A percentile compares a stretch with the other conserved stretches of the same genome.
phyloP scores from a whole-genome alignment of 2,888 invertebrate species.

The Machimus atricapillus region DNA sequence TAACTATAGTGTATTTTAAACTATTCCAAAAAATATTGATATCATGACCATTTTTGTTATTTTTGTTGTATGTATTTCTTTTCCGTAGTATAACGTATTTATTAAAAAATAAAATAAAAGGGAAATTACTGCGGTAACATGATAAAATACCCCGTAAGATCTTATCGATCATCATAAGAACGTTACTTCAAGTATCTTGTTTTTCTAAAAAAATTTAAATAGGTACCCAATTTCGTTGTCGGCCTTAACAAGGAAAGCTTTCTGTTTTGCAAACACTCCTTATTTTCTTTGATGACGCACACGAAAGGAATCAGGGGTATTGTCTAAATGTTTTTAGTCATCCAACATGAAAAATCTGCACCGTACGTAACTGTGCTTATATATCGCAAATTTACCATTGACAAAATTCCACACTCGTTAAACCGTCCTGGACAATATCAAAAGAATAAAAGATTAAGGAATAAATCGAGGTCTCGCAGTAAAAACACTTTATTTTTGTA shows the following conservation, averaged over 20 bases:
- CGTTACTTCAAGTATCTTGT: background rate
- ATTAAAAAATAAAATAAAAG: no score
- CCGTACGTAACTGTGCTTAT: background rate
- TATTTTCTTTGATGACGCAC: background rate
- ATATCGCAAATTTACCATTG: background rate
- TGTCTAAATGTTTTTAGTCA: background rate
- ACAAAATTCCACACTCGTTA: background rate
- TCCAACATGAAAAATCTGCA: background rate
- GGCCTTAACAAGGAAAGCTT: background rate
- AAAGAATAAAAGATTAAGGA: background rate
- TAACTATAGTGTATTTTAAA: no score
- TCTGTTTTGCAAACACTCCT: background rate
- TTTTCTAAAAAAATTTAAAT: background rate
- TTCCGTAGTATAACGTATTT: no score
- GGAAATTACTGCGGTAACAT: background rate
- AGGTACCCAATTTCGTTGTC: background rate
- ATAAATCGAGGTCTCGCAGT: background rate
- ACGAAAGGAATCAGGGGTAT: background rate
- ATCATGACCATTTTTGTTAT: no score
- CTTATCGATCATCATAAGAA: background rate
- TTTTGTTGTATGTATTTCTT: no score
- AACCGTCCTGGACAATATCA: background rate
- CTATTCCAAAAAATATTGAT: no score
- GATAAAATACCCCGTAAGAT: background rate
- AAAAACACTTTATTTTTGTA: background rate